Evolutionary conservation across 2,888 invertebrate genomes (phyloP).

Genomic region (Trichacis sp.): DNA sequence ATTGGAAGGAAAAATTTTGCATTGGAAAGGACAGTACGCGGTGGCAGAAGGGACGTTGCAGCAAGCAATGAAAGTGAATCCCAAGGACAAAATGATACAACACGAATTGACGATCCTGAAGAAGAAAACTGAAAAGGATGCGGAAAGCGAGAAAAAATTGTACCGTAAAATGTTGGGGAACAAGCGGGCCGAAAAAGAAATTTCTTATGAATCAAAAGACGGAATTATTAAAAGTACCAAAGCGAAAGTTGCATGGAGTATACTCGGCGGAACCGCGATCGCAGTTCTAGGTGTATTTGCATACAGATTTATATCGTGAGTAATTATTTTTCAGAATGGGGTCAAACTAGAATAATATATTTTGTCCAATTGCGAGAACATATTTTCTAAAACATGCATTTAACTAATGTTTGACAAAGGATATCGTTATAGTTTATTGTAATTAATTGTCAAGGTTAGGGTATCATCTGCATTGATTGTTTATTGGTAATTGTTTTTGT

Average conservation of each 20-base stretch:
- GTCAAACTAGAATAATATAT: too few relatives aligned
- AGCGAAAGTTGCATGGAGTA: slow-evolving; percentile 76
- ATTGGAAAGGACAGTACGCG: slow-evolving; percentile 77
- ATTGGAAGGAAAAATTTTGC: slow-evolving; percentile 75
- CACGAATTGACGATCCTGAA: slow-evolving; percentile 73
- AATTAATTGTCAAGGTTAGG: too few relatives aligned
- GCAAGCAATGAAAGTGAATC: slow-evolving; percentile 76
- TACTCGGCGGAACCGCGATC: slow-evolving; percentile 76
- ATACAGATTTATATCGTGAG: slow-evolving; percentile 75
- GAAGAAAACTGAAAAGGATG: slow-evolving; percentile 73
- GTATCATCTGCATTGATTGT: too few relatives aligned
- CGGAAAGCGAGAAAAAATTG: slow-evolving; percentile 73
- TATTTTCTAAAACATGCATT: too few relatives aligned
- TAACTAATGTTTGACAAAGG: too few relatives aligned
- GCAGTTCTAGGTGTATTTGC: slow-evolving; percentile 81
- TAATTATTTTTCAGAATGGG: slow-evolving; percentile 5
- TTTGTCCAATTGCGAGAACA: too few relatives aligned
- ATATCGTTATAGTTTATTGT: too few relatives aligned
- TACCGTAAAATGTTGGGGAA: slow-evolving; percentile 77
- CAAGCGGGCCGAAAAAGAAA: slow-evolving; percentile 12
- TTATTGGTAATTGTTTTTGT: too few relatives aligned
- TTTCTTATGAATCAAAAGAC: slow-evolving; percentile 25
- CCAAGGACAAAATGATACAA: slow-evolving; percentile 74
- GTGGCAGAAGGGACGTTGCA: slow-evolving; percentile 78
- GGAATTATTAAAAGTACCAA: slow-evolving; percentile 49